Conservation (phyloP, 2,113 vertebrate genomes). For the Ctenodactylus gundi region DNA sequence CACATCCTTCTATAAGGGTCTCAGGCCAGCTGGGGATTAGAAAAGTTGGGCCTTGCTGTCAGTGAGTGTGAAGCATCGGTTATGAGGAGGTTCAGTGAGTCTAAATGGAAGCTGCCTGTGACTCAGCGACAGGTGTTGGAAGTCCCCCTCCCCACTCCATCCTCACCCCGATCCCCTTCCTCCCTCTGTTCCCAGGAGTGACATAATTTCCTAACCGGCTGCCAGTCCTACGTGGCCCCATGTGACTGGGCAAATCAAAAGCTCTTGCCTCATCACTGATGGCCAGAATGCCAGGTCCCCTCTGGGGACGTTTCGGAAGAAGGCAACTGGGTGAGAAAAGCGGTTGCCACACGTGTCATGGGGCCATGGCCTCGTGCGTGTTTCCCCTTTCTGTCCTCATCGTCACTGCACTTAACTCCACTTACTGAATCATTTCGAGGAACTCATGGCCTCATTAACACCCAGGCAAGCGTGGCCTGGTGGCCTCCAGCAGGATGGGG, state of each 20-base stretch:
- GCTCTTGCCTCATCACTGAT: neutral
- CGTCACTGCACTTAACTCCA: neutral
- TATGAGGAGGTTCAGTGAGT: too few species aligned
- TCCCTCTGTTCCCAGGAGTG: neutral
- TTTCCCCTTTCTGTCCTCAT: neutral
- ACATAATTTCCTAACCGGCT: neutral
- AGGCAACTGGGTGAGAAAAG: conserved; percentile 41
- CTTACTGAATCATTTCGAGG: conserved; percentile 27
- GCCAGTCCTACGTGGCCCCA: neutral
- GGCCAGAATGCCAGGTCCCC: neutral
- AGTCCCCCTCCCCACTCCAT: neutral
- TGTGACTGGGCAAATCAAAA: conserved; percentile 21
- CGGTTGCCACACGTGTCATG: conserved; percentile 37
- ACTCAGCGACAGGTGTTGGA: neutral
- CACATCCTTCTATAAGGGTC: neutral
- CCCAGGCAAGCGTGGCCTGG: neutral
- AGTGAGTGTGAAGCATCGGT: neutral
- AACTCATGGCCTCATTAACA: neutral
- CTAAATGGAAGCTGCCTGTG: too few species aligned
- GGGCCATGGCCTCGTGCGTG: neutral
- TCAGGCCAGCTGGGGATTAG: neutral
- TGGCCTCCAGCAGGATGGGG: neutral
- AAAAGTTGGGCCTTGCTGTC: neutral
- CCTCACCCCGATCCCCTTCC: neutral
- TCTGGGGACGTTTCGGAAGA: conserved; percentile 64